Evolutionary conservation across 2,797 vertebrate genomes (phyloP).

Genomic region (Taenioides sp.): DNA sequence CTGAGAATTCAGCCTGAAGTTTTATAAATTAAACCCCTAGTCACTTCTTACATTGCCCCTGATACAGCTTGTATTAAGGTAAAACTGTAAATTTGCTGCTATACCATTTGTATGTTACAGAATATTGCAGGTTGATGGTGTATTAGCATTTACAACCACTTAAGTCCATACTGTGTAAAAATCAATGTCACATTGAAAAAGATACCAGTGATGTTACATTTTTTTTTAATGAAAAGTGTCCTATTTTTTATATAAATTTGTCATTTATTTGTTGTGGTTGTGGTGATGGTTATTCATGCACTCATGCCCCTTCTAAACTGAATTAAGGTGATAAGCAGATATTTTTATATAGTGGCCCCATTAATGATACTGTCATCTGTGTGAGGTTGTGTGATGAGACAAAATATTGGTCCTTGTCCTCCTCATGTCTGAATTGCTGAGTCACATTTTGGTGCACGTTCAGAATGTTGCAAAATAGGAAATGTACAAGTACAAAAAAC

Average conservation of each 20-base stretch:
- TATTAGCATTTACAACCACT: constrained; percentile 66
- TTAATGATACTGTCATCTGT: constrained; percentile 56
- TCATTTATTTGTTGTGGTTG: constrained; percentile 40
- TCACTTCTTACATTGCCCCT: constrained; percentile 56
- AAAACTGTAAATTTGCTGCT: constrained; percentile 76
- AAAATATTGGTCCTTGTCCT: constrained; percentile 81
- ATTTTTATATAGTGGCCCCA: constrained; percentile 24
- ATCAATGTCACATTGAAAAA: constrained; percentile 59
- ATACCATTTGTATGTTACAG: constrained; percentile 81
- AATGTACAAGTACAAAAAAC: constrained; percentile 16
- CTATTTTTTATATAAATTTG: constrained; percentile 80
- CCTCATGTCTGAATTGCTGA: constrained; percentile 72
- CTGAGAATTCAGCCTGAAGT: too few relatives aligned
- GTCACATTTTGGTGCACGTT: constrained; percentile 65
- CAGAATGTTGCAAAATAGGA: constrained; percentile 31
- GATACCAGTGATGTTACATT: constrained; percentile 75
- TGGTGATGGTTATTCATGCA: constrained; percentile 23
- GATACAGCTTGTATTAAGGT: constrained; percentile 66
- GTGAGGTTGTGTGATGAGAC: constrained; percentile 74
- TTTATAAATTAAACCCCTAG: too few relatives aligned
- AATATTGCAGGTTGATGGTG: constrained; percentile 70
- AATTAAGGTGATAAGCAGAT: constrained; percentile 22
- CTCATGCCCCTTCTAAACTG: constrained; percentile 42
- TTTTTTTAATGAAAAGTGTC: constrained; percentile 78
- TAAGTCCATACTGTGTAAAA: constrained; percentile 60